Conservation (phyloP, 2,797 vertebrate species). For the Eurystomus glaucurus region DNA sequence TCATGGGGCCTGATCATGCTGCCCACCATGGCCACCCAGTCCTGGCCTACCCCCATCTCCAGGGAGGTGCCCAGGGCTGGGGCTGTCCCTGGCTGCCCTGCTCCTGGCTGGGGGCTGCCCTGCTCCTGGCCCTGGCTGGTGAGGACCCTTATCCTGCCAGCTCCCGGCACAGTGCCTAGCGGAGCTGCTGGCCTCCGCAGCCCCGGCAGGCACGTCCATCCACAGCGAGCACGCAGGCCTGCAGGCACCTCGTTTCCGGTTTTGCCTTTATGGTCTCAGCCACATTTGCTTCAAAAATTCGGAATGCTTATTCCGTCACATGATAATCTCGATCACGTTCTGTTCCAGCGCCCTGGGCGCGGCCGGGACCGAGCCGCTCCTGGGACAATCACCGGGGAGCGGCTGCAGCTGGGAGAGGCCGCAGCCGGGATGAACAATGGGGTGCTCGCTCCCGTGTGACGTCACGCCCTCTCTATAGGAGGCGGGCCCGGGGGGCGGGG, state of each 20-base stretch:
- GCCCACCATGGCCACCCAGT: fast-evolving
- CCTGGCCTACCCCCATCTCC: background rate
- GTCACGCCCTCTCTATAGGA: too few relatives aligned
- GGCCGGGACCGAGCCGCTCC: too few relatives aligned
- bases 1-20: background rate
- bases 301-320: background rate
- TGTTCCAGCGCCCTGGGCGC: background rate
- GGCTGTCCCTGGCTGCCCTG: background rate
- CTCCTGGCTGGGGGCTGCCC: fast-evolving
- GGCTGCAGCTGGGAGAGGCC: too few relatives aligned
- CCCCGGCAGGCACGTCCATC: background rate
- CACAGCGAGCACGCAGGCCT: background rate
- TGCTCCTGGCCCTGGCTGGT: fast-evolving
- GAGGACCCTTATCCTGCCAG: background rate
- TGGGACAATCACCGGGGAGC: too few relatives aligned
- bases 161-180: fast-evolving
- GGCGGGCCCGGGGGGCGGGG: too few relatives aligned
- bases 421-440: too few relatives aligned
- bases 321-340: background rate
- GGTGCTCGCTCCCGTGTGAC: too few relatives aligned
- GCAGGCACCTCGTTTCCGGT: background rate
- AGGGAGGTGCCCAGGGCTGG: background rate
- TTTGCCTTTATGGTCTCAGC: background rate
- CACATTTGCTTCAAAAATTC: background rate
- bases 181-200: fast-evolving